Evolutionary conservation across 2,113 vertebrate genomes (phyloP).

Genomic region (Macrotis lagotis): DNA sequence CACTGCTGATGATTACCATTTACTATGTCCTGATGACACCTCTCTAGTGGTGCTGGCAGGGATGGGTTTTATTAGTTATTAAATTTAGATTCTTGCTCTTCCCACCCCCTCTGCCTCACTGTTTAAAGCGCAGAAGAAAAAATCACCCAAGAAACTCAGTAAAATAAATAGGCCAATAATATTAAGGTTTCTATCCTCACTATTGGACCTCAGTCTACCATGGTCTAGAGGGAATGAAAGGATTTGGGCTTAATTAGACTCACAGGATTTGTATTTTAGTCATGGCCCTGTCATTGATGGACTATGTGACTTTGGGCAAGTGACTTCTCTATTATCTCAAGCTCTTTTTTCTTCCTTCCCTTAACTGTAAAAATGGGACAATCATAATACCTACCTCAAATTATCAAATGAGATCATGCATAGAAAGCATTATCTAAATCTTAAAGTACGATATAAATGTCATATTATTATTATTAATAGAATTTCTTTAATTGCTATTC

Average conservation of each 20-base stretch:
- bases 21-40: neutral
- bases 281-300: neutral
- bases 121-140: neutral
- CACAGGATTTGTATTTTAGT: neutral
- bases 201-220: neutral
- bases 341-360: neutral
- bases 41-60: neutral
- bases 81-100: neutral
- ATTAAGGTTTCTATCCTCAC: neutral
- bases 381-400: neutral
- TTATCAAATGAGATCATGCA: neutral
- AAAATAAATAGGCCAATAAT: neutral
- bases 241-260: neutral
- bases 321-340: neutral
- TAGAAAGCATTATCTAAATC: neutral
- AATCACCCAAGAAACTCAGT: neutral
- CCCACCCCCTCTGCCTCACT: neutral
- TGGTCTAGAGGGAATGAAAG: neutral
- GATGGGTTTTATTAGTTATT: neutral
- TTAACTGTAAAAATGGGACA: neutral
- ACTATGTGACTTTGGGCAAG: neutral
- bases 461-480: neutral
- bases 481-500: neutral
- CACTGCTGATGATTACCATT: neutral
- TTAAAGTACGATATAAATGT: neutral